These are phyloP conservation scores for Rhynchomys soricoides DNA, from an alignment of 2,113 vertebrate species.

Conservation along the genomic window DNA sequence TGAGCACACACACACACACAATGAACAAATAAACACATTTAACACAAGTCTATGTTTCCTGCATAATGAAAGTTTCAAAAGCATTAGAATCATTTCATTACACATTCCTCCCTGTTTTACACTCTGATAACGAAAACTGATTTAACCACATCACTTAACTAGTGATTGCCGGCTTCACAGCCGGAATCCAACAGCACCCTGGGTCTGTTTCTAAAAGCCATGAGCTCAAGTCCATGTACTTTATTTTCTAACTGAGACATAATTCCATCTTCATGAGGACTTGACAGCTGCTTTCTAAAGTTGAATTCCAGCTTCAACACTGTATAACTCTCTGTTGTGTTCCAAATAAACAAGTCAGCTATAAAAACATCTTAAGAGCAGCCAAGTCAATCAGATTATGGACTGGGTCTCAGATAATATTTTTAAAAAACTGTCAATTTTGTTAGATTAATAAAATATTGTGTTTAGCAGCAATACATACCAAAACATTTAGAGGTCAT, in stretches of 20 bases:
- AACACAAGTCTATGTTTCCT: neutral
- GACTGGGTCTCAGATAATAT: slow-evolving; percentile 3
- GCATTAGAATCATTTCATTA: neutral
- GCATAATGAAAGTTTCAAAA: neutral
- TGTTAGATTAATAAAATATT: slow-evolving; percentile 31
- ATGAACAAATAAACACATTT: neutral
- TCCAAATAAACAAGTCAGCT: slow-evolving; percentile 45
- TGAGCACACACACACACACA: neutral
- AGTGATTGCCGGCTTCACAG: neutral
- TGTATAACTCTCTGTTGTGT: slow-evolving; percentile 8
- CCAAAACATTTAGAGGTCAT: neutral
- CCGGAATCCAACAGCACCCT: neutral
- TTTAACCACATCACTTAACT: neutral
- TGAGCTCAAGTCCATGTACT: neutral
- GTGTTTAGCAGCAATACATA: neutral
- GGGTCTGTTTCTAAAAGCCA: neutral
- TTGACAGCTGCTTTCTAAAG: neutral
- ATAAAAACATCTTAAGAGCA: neutral
- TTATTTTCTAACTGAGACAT: neutral
- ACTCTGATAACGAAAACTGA: neutral
- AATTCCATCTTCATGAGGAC: neutral
- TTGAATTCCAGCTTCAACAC: slow-evolving; percentile 46
- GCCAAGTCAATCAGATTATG: slow-evolving; percentile 33
- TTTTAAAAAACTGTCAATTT: slow-evolving; percentile 25
- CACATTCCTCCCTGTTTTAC: neutral